Conservation (phyloP, 1,140 invertebrate species). For the Lasioglossum albipes region DNA sequence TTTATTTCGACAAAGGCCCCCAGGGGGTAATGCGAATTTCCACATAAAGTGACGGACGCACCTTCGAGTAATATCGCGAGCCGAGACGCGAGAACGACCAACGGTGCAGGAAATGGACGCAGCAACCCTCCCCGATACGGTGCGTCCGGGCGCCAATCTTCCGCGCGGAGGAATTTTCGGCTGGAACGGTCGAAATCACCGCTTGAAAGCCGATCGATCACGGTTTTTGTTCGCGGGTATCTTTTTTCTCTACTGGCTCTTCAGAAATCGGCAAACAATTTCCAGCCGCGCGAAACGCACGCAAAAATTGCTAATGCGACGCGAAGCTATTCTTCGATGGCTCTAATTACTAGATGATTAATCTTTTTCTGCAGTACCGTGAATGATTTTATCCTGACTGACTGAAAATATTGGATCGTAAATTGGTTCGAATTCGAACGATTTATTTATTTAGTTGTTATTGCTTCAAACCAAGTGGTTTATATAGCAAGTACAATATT, state of each 20-base stretch:
- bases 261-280: background rate
- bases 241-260: background rate
- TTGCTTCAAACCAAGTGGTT: too few species aligned
- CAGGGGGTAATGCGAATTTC: constrained; percentile 69
- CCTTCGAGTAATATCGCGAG: constrained; percentile 59
- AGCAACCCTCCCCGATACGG: constrained; percentile 1
- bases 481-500: too few species aligned
- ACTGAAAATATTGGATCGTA: too few species aligned
- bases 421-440: too few species aligned
- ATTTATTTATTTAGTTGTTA: too few species aligned
- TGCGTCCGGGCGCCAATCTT: background rate
- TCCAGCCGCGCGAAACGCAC: background rate
- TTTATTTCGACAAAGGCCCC: constrained; percentile 70
- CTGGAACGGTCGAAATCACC: background rate
- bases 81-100: constrained; percentile 34
- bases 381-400: too few species aligned
- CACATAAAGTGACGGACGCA: constrained; percentile 64
- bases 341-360: too few species aligned
- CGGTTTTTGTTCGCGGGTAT: background rate
- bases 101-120: constrained; percentile 49
- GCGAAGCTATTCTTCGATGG: too few species aligned
- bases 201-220: constrained; percentile 14
- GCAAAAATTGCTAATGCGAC: background rate
- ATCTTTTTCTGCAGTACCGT: too few species aligned
- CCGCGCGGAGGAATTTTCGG: constrained; percentile 14